Conservation (phyloP, 2,797 vertebrate genomes). For the Aeoliscus strigatus region DNA sequence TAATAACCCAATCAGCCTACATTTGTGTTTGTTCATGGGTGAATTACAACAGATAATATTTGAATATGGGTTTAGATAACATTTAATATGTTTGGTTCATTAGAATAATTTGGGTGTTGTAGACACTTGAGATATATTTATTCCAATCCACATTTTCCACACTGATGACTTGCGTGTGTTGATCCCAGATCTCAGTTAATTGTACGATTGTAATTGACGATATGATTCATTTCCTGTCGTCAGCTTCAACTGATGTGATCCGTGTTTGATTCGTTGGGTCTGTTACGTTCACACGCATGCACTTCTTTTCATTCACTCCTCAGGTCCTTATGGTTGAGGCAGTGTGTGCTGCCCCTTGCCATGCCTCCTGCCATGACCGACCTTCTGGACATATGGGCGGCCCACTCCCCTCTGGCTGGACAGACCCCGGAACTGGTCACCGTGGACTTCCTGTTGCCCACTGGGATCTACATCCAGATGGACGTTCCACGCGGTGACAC, state of each 20-base stretch:
- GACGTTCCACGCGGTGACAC: conserved; percentile 93
- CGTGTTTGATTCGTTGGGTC: not conserved
- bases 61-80: too few relatives aligned
- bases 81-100: too few relatives aligned
- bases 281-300: not conserved
- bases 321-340: conserved; percentile 89
- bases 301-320: not conserved
- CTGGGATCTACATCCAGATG: conserved; percentile 96
- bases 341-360: conserved; percentile 74
- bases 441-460: conserved; percentile 95
- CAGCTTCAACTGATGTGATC: not conserved
- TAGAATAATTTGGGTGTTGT: too few relatives aligned
- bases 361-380: conserved; percentile 99
- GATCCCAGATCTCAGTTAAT: too few relatives aligned
- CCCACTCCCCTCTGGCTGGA: conserved; percentile 83
- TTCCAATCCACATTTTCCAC: too few relatives aligned
- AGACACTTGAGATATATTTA: too few relatives aligned
- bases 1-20: too few relatives aligned
- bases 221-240: not conserved
- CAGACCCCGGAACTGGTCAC: conserved; percentile 83
- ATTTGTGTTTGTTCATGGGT: too few relatives aligned
- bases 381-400: conserved; percentile 95
- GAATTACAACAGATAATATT: too few relatives aligned
- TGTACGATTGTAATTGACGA: too few relatives aligned
- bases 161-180: too few relatives aligned